Base-by-base conservation (phyloP, 1,140 invertebrate genomes). In the Bombus consobrinus region DNA sequence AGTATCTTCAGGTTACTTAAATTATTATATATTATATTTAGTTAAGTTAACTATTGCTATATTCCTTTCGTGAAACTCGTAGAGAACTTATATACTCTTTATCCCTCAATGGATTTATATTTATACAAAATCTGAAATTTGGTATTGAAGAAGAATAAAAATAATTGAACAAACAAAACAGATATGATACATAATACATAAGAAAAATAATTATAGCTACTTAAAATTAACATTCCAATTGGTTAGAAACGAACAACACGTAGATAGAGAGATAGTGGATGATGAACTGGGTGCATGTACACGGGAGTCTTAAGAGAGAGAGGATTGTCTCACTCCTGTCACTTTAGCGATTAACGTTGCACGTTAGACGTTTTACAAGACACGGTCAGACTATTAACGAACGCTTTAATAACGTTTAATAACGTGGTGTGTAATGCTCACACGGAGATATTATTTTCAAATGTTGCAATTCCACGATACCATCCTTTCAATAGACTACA, bases 281-380 rank as follows among this genome's bases (percentile, higher is more conserved):
- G 80, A 82, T 34, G 69, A 82, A 62, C 71, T n/a, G n/a, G 71
- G 25, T 74, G 80, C 69, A 64, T 74, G 74, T 82, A 82, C 57
- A 74, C 80, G 53, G 80, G 80, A 74, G 80, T 71, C 18, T 62
- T 12, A 10, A 22, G 53, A 81, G 59, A 62, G 53, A 81, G 80
- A 22, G 47, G 80, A 37, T 57, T 82, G 80, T 81, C 68, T 82
- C 71, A 47, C n/a, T 82, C 80, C 69, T 82, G 71, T 82, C 71
- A 74, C 71, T 82, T 74, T 10, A 34, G n/a, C 80, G 53, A 74
- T 74, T 82, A 74, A 82, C 80, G 32, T 32, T 53, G 39, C 47
- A 4, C 37, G 39, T 10, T 9, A 73, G 68, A 41, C 69, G 37
- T 43, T 64, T 39, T 34, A 62, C 71, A 59, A 82, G 57, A 43